A percentile compares a stretch with the other conserved stretches of the same genome.
Conservation (phyloP, 2,888 invertebrate genomes). For the Lypha dubia region DNA sequence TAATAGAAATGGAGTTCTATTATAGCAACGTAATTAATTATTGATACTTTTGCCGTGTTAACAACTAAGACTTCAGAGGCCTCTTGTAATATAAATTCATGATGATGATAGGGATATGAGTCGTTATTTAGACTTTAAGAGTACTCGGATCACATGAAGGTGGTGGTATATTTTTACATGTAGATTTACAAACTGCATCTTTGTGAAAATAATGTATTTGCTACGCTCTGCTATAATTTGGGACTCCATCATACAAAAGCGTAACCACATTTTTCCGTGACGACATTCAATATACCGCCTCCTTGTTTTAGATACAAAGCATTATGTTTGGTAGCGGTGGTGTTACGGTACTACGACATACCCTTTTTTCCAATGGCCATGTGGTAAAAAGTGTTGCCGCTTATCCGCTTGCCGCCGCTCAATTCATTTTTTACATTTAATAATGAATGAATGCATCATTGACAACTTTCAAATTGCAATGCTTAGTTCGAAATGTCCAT, state of each 20-base stretch:
- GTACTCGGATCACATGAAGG: conserved; percentile 62
- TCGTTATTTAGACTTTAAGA: conserved; percentile 51
- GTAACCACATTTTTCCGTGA: conserved; percentile 67
- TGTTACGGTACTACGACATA: conserved; percentile 72
- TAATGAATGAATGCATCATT: conserved; percentile 33
- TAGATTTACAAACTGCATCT: conserved; percentile 67
- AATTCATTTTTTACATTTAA: conserved; percentile 42
- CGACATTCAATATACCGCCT: conserved; percentile 72
- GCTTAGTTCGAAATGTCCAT: conserved; percentile 48
- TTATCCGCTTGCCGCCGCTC: conserved; percentile 69
- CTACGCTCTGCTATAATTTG: conserved; percentile 68
- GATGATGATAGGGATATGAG: conserved; percentile 83
- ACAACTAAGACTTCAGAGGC: conserved; percentile 80
- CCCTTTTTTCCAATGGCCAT: conserved; percentile 75
- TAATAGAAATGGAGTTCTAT: conserved; percentile 31
- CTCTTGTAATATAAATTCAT: conserved; percentile 80
- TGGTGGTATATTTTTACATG: conserved; percentile 69
- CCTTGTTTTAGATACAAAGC: conserved; percentile 59
- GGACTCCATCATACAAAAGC: conserved; percentile 69
- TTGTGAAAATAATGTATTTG: conserved; percentile 63
- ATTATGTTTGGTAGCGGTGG: conserved; percentile 65
- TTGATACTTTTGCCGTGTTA: conserved; percentile 54
- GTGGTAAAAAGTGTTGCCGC: conserved; percentile 75
- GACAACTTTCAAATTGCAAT: conserved; percentile 56
- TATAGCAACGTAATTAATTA: conserved; percentile 25